Conservation (phyloP, 2,113 vertebrate genomes). For the Brienomyrus longianalis region DNA sequence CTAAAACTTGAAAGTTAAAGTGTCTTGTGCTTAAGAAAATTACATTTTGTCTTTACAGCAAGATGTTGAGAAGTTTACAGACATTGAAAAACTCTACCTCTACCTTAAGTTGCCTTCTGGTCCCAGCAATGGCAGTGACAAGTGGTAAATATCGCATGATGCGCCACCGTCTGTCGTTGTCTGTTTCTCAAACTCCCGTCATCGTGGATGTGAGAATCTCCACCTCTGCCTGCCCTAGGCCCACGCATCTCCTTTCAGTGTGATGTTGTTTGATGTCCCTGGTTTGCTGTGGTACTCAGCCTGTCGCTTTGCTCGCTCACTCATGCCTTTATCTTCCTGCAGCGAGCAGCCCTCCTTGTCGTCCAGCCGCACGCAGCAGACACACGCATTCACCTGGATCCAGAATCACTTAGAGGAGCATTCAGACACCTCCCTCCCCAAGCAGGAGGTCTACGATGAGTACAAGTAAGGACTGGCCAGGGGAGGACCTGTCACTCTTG, state of each 20-base stretch:
- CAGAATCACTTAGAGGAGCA: slow-evolving; percentile 96
- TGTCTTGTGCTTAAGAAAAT: neutral
- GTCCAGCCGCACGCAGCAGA: slow-evolving; percentile 95
- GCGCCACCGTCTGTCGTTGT: neutral
- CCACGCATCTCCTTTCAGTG: neutral
- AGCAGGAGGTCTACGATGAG: slow-evolving; percentile 98
- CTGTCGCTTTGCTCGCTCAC: neutral
- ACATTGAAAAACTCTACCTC: slow-evolving; percentile 99
- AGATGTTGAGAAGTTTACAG: slow-evolving; percentile 99
- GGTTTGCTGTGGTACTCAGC: neutral
- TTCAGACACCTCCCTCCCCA: slow-evolving; percentile 94
- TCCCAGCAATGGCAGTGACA: slow-evolving; percentile 90
- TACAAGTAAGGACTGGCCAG: slow-evolving; percentile 79
- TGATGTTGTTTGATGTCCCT: neutral
- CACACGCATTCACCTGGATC: slow-evolving; percentile 98
- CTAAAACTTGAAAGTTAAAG: neutral
- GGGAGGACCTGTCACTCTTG: neutral
- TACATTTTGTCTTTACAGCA: slow-evolving; percentile 65
- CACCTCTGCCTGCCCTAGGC: too few species aligned
- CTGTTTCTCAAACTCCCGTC: neutral
- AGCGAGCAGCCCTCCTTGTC: slow-evolving; percentile 96
- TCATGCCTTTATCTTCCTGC: slow-evolving; percentile 15
- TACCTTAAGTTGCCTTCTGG: slow-evolving; percentile 99
- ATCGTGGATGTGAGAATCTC: neutral
- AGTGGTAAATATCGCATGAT: slow-evolving; percentile 68